Conservation (phyloP, 1,140 invertebrate genomes). For the Leptopilina clavipes region DNA sequence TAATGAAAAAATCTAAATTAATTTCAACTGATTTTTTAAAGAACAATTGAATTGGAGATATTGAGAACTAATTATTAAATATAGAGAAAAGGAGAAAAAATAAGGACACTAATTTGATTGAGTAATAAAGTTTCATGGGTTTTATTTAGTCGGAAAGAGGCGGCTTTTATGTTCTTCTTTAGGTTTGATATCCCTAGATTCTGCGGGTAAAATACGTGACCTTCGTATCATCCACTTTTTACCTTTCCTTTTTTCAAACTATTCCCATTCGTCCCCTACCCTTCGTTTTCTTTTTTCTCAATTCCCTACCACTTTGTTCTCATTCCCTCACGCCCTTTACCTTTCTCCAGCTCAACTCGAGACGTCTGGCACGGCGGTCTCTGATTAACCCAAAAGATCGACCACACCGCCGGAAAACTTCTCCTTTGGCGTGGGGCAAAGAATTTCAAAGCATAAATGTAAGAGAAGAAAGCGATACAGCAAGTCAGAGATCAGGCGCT, state of each 20-base stretch:
- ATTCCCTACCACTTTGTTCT: slow-evolving; percentile 35
- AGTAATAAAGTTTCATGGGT: slow-evolving; percentile 29
- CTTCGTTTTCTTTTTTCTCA: slow-evolving; percentile 36
- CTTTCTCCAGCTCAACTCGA: slow-evolving; percentile 55
- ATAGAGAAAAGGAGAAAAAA: background rate
- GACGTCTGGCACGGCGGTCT: slow-evolving; percentile 64
- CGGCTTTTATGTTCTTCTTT: slow-evolving; percentile 42
- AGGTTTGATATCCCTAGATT: slow-evolving; percentile 34
- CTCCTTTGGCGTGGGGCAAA: background rate
- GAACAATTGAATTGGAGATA: no score
- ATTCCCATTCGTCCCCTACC: slow-evolving; percentile 39
- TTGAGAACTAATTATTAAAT: no score
- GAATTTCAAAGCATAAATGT: background rate
- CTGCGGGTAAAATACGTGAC: slow-evolving; percentile 41
- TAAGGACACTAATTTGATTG: background rate
- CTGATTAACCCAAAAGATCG: slow-evolving; percentile 65
- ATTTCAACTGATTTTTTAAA: background rate
- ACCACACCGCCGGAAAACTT: slow-evolving; percentile 40
- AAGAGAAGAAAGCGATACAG: background rate
- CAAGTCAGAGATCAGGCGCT: slow-evolving; percentile 19
- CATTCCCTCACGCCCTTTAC: slow-evolving; percentile 37
- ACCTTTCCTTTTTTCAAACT: slow-evolving; percentile 33
- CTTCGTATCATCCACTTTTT: slow-evolving; percentile 42
- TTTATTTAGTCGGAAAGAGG: slow-evolving; percentile 18
- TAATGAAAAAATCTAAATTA: no score